Percentiles rank a stretch among this genome's conserved stretches.
Evolutionary conservation across 2,888 invertebrate species (phyloP).

Genomic region (Chromoteleia sp.): DNA sequence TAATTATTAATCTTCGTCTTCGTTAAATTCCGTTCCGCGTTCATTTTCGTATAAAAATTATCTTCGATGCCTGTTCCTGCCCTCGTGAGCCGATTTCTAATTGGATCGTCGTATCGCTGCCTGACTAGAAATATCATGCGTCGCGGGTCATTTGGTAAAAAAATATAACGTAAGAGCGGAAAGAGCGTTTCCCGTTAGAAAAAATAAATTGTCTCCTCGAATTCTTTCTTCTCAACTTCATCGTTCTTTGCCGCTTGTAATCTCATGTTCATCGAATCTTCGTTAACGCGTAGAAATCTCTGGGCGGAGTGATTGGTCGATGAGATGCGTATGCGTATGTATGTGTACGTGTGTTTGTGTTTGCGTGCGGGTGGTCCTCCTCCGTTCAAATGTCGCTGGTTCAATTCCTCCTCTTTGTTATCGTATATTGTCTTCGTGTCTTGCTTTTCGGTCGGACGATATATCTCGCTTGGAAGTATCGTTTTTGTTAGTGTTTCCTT

Average conservation of each 20-base stretch:
- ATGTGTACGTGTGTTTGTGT: too few species aligned
- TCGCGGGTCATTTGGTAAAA: constrained; percentile 82
- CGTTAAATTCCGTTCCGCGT: neutral
- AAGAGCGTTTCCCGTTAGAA: constrained; percentile 74
- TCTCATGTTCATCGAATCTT: constrained; percentile 23
- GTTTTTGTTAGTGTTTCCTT: neutral
- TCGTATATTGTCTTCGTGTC: constrained; percentile 33
- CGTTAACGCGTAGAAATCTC: constrained; percentile 26
- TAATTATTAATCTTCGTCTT: constrained; percentile 28
- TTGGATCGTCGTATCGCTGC: constrained; percentile 69
- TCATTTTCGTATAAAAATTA: constrained; percentile 59
- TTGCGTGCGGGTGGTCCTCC: neutral
- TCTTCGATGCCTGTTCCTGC: constrained; percentile 71
- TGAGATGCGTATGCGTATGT: neutral
- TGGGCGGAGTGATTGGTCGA: constrained; percentile 81
- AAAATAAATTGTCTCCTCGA: constrained; percentile 77
- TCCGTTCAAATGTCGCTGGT: constrained; percentile 13
- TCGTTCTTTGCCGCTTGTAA: constrained; percentile 13
- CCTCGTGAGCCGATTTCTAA: constrained; percentile 70
- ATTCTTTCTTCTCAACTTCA: neutral
- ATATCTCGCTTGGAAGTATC: constrained; percentile 3
- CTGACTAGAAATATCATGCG: constrained; percentile 82
- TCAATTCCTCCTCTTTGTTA: constrained; percentile 44
- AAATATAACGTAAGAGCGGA: constrained; percentile 80
- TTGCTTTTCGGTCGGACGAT: constrained; percentile 7